Evolutionary conservation across 2,113 vertebrate species (phyloP).

Genomic region (Ancistrus triradiatus): DNA sequence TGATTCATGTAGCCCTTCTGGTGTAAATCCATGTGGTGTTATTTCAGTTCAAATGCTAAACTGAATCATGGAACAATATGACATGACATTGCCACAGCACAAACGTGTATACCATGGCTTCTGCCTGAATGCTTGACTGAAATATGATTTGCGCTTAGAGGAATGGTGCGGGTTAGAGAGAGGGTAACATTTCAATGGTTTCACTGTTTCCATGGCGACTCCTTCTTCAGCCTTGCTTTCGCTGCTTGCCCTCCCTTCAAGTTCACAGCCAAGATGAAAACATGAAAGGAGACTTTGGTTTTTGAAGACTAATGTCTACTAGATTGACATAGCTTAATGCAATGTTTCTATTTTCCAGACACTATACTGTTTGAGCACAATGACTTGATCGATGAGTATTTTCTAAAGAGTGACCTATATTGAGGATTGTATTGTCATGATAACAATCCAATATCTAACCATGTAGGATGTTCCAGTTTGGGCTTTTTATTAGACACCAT

Average conservation of each 20-base stretch:
- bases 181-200: slow-evolving; percentile 47
- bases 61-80: background rate
- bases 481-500: no score
- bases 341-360: no score
- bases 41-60: background rate
- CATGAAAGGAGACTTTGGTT: slow-evolving; percentile 31
- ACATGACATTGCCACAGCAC: slow-evolving; percentile 28
- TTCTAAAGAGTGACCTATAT: no score
- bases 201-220: slow-evolving; percentile 56
- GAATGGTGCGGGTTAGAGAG: slow-evolving; percentile 30
- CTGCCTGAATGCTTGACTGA: slow-evolving; percentile 26
- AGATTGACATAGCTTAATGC: slow-evolving; percentile 4
- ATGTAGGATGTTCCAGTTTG: no score
- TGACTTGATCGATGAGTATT: no score
- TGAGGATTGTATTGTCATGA: no score
- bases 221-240: slow-evolving; percentile 41
- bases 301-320: slow-evolving; percentile 18
- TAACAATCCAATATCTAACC: no score
- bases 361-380: no score
- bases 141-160: slow-evolving; percentile 36
- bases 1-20: no score
- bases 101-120: slow-evolving; percentile 26
- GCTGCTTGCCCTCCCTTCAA: slow-evolving; percentile 36
- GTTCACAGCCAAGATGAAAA: slow-evolving; percentile 44
- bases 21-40: background rate